Evolutionary conservation across 2,888 invertebrate species (phyloP).

Genomic region (Crematogaster levior): DNA sequence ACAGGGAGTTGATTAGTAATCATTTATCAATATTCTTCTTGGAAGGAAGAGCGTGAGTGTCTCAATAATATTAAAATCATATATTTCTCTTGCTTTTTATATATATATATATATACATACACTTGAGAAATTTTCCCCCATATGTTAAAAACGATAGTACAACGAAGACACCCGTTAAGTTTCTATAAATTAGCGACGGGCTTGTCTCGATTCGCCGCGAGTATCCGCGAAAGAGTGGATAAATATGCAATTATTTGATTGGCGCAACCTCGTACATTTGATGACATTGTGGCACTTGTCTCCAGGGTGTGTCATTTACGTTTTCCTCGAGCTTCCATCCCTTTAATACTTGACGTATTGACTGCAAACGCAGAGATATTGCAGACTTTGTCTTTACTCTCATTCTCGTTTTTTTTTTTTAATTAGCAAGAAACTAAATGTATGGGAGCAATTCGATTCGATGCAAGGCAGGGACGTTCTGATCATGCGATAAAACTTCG

Average conservation of each 20-base stretch:
- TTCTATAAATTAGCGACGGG: conserved; percentile 13
- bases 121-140: too few relatives aligned
- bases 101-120: too few relatives aligned
- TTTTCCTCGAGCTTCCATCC: conserved; percentile 15
- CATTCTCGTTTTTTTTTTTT: background rate
- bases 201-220: background rate
- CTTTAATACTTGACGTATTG: conserved; percentile 38
- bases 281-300: conserved; percentile 24
- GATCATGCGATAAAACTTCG: background rate
- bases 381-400: background rate
- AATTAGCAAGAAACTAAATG: background rate
- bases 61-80: background rate
- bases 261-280: conserved; percentile 31
- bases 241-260: conserved; percentile 53
- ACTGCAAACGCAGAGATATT: conserved; percentile 29
- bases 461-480: background rate
- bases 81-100: background rate
- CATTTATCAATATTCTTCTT: background rate
- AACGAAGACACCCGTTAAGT: background rate
- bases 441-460: conserved; percentile 7
- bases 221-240: background rate
- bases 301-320: conserved; percentile 33
- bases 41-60: background rate
- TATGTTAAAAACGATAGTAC: background rate
- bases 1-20: background rate